Conservation (phyloP, 2,797 vertebrate species). For the Garrulus glandarius region DNA sequence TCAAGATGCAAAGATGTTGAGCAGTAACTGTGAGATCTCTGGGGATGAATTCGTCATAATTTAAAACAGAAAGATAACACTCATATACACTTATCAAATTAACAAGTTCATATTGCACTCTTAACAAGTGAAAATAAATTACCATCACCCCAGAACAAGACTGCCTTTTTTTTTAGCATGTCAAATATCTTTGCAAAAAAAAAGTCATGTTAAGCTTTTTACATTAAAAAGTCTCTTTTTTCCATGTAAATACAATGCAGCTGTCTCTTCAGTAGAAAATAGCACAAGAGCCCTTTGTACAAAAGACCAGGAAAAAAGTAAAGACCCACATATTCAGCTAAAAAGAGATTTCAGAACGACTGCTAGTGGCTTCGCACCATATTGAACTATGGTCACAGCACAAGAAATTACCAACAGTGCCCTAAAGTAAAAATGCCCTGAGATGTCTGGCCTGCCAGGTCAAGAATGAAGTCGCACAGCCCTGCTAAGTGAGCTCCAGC, state of each 20-base stretch:
- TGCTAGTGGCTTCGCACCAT: accelerated
- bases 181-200: neutral
- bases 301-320: neutral
- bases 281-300: neutral
- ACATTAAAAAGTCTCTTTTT: neutral
- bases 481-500: neutral
- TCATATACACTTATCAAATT: neutral
- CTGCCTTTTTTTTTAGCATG: neutral
- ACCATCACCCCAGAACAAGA: neutral
- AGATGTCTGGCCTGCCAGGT: neutral
- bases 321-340: neutral
- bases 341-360: neutral
- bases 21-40: neutral
- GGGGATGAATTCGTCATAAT: neutral
- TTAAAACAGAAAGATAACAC: neutral
- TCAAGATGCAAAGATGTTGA: neutral
- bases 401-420: neutral
- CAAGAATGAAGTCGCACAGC: neutral
- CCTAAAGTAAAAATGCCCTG: neutral
- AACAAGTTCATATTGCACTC: neutral
- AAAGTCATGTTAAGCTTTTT: neutral
- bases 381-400: neutral
- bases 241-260: neutral
- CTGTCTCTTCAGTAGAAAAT: neutral
- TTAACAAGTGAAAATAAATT: neutral